These are phyloP conservation scores for Drosophila acutilabella DNA, from an alignment of 2,888 invertebrate genomes.

Conservation along the genomic window DNA sequence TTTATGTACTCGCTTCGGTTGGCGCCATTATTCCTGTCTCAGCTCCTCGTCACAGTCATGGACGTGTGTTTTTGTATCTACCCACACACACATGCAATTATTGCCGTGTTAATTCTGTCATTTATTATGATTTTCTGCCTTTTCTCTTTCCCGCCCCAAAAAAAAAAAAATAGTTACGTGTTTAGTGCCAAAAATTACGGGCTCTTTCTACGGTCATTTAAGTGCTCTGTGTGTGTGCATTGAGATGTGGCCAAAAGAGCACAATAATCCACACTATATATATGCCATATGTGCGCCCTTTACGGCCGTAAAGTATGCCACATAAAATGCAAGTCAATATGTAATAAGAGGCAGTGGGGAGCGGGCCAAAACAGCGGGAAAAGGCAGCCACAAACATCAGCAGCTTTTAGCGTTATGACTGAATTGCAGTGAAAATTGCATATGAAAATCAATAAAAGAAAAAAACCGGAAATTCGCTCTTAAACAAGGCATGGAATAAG, in stretches of 20 bases:
- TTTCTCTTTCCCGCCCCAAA: constrained; percentile 5
- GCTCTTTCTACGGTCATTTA: constrained; percentile 45
- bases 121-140: constrained; percentile 64
- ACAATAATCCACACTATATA: constrained; percentile 13
- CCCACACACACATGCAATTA: constrained; percentile 58
- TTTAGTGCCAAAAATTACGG: constrained; percentile 72
- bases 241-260: constrained; percentile 22
- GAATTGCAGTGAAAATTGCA: constrained; percentile 52
- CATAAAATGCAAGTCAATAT: constrained; percentile 71
- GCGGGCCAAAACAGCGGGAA: background rate
- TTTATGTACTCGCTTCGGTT: constrained; percentile 27
- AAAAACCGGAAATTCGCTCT: constrained; percentile 3
- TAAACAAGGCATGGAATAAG: constrained; percentile 22
- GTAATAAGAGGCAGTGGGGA: constrained; percentile 21
- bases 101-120: constrained; percentile 76
- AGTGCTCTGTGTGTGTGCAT: constrained; percentile 35
- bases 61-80: background rate
- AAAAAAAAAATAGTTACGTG: constrained; percentile 59
- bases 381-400: constrained; percentile 21
- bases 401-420: constrained; percentile 43
- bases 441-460: constrained; percentile 46
- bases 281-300: constrained; percentile 55
- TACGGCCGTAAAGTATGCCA: constrained; percentile 65
- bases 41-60: constrained; percentile 10
- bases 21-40: constrained; percentile 37